Conservation (phyloP, 2,888 invertebrate species). For the Malacosoma neustria region DNA sequence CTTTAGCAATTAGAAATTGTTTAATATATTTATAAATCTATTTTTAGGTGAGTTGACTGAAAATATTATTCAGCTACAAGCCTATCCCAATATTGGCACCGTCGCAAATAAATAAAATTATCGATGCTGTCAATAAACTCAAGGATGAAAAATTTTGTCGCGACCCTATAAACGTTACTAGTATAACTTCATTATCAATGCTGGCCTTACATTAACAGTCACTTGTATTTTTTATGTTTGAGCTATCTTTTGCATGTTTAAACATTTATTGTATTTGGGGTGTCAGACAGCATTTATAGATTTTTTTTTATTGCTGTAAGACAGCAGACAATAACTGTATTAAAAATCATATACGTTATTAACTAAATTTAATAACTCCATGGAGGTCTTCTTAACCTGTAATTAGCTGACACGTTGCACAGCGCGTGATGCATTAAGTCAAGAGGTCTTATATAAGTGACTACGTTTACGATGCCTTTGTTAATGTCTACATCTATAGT, state of each 20-base stretch:
- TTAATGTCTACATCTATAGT: too few species aligned
- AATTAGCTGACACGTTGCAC: too few species aligned
- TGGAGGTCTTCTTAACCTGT: too few species aligned
- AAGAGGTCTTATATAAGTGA: too few species aligned
- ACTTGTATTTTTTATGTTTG: not conserved
- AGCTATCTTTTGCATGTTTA: not conserved
- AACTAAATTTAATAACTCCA: too few species aligned
- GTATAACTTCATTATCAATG: too few species aligned
- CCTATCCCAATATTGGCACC: not conserved
- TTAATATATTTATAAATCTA: slow-evolving; percentile 11
- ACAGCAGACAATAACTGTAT: not conserved
- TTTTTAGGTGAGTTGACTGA: not conserved
- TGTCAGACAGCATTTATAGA: too few species aligned
- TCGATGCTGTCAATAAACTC: not conserved
- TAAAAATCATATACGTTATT: not conserved
- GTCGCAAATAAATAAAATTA: not conserved
- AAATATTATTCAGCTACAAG: not conserved
- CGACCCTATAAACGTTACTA: not conserved
- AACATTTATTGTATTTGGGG: not conserved
- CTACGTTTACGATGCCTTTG: too few species aligned
- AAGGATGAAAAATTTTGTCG: not conserved
- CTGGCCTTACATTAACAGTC: too few species aligned
- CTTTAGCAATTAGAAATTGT: too few species aligned
- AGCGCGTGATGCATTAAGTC: too few species aligned
- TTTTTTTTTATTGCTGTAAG: not conserved